These are phyloP conservation scores for Glaucopsyche alexis DNA, from an alignment of 2,888 invertebrate genomes.

Conservation along the genomic window DNA sequence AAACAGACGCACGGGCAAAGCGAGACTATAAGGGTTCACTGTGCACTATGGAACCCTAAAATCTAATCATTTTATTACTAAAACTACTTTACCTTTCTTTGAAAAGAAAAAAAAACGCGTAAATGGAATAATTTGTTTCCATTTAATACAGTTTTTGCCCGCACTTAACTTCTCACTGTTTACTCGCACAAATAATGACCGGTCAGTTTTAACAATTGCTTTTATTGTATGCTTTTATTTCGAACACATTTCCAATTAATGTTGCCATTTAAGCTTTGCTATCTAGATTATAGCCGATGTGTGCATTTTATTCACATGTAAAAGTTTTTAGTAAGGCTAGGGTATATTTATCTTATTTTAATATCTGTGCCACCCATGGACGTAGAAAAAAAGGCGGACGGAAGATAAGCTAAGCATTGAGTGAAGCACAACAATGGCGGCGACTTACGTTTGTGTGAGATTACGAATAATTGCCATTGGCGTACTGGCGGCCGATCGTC, in stretches of 20 bases:
- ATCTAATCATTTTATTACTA: not conserved
- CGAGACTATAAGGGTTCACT: no score
- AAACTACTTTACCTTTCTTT: not conserved
- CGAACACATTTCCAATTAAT: conserved; percentile 26
- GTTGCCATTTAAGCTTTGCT: conserved; percentile 21
- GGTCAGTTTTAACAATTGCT: conserved; percentile 32
- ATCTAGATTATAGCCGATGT: conserved; percentile 3
- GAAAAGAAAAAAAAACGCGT: not conserved
- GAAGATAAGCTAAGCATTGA: no score
- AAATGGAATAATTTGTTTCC: conserved; percentile 48
- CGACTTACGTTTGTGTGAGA: no score
- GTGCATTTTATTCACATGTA: not conserved
- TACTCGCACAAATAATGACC: conserved; percentile 37
- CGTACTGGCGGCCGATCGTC: no score
- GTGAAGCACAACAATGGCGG: no score
- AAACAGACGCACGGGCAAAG: no score
- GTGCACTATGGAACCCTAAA: not conserved
- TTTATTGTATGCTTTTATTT: conserved; percentile 29
- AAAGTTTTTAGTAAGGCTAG: not conserved
- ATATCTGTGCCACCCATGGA: no score
- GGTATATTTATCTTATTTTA: not conserved
- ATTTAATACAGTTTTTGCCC: conserved; percentile 70
- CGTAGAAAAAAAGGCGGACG: no score
- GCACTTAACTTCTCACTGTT: conserved; percentile 43
- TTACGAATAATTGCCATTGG: no score